Conservation (phyloP, 2,113 vertebrate species). For the Embiotoca jacksoni region DNA sequence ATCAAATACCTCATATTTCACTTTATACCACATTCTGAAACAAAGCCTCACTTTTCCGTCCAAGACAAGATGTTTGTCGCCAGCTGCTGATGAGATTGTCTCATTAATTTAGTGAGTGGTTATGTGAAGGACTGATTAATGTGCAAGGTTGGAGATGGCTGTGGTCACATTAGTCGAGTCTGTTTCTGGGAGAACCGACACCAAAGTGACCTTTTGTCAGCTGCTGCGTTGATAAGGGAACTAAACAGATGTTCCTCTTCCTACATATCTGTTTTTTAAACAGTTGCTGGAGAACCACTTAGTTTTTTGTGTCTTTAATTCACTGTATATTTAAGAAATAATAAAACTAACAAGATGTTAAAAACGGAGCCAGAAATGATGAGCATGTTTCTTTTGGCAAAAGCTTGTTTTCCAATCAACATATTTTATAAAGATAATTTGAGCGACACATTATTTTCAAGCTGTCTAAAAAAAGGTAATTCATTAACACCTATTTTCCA, state of each 20-base stretch:
- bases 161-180: slow-evolving; percentile 24
- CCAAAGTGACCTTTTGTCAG: slow-evolving; percentile 40
- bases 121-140: slow-evolving; percentile 25
- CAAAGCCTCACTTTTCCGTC: slow-evolving; percentile 8
- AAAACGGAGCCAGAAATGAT: neutral
- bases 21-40: neutral
- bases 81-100: slow-evolving; percentile 14
- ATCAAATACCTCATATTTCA: neutral
- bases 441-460: neutral
- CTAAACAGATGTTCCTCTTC: slow-evolving; percentile 27
- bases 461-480: slow-evolving; percentile 4
- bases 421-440: neutral
- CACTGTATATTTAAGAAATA: no score
- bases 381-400: slow-evolving; percentile 1
- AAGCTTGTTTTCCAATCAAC: neutral
- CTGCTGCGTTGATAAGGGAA: slow-evolving; percentile 28
- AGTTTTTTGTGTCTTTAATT: neutral
- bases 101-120: slow-evolving; percentile 30
- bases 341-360: neutral
- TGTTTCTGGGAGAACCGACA: slow-evolving; percentile 27
- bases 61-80: neutral
- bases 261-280: neutral
- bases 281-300: neutral
- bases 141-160: slow-evolving; percentile 18
- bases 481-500: slow-evolving; percentile 19